phyloP scores from a whole-genome alignment of 2,113 vertebrate genomes.

The Meriones unguiculatus region DNA sequence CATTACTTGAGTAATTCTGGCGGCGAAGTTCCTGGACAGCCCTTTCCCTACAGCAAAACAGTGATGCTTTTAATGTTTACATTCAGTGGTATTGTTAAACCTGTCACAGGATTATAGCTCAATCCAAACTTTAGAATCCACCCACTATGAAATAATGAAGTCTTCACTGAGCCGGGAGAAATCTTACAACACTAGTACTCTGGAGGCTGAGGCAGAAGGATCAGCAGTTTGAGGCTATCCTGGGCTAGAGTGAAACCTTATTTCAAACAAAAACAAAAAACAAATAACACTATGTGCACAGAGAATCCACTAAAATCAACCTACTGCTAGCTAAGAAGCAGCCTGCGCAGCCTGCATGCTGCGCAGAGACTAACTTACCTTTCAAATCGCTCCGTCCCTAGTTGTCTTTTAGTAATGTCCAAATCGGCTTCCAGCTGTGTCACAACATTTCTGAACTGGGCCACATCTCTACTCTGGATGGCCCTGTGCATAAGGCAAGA shows the following conservation, averaged over 20 bases:
- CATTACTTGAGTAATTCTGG: constrained; percentile 80
- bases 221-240: neutral
- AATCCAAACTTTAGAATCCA: constrained; percentile 50
- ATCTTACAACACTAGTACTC: neutral
- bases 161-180: neutral
- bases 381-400: constrained; percentile 89
- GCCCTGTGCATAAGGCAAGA: constrained; percentile 75
- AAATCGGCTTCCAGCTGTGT: constrained; percentile 88
- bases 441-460: constrained; percentile 88
- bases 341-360: constrained; percentile 6
- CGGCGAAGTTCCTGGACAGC: constrained; percentile 85
- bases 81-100: neutral
- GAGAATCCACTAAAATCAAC: neutral
- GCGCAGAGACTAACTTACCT: constrained; percentile 83
- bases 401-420: constrained; percentile 89
- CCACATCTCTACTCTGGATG: constrained; percentile 86
- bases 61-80: constrained; percentile 34
- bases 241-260: neutral
- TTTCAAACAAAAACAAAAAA: neutral
- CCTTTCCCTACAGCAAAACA: constrained; percentile 82
- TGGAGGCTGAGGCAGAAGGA: neutral
- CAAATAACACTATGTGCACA: neutral
- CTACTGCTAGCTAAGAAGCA: constrained; percentile 47
- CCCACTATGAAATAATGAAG: constrained; percentile 27
- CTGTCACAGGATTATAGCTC: neutral